Percentiles rank a stretch among this genome's conserved stretches.
Conservation (phyloP, 1,140 invertebrate species). For the Drosophila ohnishii region DNA sequence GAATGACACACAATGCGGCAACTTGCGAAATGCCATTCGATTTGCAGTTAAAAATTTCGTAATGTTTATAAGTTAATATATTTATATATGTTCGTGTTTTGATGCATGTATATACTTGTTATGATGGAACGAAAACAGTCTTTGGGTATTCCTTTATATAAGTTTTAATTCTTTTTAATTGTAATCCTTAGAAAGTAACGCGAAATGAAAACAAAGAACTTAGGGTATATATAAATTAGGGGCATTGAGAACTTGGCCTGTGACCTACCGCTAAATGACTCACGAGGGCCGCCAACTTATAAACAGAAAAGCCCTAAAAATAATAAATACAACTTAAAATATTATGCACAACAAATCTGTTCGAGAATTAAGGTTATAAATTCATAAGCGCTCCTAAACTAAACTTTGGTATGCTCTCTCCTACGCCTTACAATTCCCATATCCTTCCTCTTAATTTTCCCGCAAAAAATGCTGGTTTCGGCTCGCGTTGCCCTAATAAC, state of each 20-base stretch:
- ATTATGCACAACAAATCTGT: conserved; percentile 68
- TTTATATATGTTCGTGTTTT: conserved; percentile 51
- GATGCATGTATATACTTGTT: conserved; percentile 74
- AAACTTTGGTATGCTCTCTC: conserved; percentile 75
- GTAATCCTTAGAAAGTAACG: conserved; percentile 60
- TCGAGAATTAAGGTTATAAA: conserved; percentile 57
- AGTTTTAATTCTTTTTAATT: conserved; percentile 70
- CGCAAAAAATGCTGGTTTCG: conserved; percentile 33
- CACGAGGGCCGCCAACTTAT: conserved; percentile 28
- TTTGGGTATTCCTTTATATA: conserved; percentile 83
- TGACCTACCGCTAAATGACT: conserved; percentile 56
- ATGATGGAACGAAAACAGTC: conserved; percentile 83
- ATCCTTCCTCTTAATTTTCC: conserved; percentile 4
- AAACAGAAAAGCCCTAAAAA: conserved; percentile 28
- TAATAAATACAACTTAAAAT: conserved; percentile 67
- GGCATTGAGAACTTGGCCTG: conserved; percentile 37
- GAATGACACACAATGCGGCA: conserved; percentile 53
- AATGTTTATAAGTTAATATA: conserved; percentile 61
- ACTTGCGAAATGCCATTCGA: conserved; percentile 36
- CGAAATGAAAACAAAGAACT: conserved; percentile 38
- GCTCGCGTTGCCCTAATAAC: conserved; percentile 59
- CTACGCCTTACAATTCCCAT: conserved; percentile 22
- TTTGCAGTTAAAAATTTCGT: conserved; percentile 69
- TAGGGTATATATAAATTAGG: conserved; percentile 48
- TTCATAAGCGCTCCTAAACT: conserved; percentile 70